Evolutionary conservation across 2,888 invertebrate genomes (phyloP).

Genomic region (Synergus umbraculus): DNA sequence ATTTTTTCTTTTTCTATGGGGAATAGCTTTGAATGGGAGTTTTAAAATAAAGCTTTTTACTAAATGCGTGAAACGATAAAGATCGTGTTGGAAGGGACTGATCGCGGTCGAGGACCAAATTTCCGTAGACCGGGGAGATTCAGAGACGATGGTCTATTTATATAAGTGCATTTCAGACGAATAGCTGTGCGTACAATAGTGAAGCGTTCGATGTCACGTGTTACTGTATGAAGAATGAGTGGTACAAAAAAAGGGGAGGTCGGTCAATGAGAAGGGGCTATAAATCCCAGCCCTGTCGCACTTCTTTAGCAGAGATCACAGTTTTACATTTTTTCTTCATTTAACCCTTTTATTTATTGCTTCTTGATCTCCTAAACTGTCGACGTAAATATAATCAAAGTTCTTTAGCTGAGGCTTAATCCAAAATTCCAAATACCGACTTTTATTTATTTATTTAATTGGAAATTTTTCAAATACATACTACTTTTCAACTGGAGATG

Average conservation of each 20-base stretch:
- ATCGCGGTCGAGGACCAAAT: conserved; percentile 32
- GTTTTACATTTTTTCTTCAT: conserved; percentile 12
- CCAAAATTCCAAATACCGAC: background rate
- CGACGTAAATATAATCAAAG: conserved; percentile 15
- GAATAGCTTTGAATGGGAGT: conserved; percentile 1
- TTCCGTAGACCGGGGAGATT: conserved; percentile 17
- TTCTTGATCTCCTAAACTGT: background rate
- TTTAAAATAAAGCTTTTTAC: conserved; percentile 12
- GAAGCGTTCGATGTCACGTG: conserved; percentile 60
- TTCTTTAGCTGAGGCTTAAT: background rate
- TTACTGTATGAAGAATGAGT: conserved; percentile 41
- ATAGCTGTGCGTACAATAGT: conserved; percentile 60
- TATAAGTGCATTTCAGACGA: conserved; percentile 57
- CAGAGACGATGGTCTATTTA: conserved; percentile 33
- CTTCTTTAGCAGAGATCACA: conserved; percentile 62
- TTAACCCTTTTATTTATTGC: background rate
- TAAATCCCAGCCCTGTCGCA: conserved; percentile 63
- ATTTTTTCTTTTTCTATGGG: background rate
- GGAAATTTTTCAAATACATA: too few relatives aligned
- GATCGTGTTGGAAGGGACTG: conserved; percentile 10
- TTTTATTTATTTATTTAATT: too few relatives aligned
- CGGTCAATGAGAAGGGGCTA: conserved; percentile 50
- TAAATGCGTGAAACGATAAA: conserved; percentile 13
- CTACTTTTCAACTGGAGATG: too few relatives aligned
- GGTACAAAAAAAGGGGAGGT: conserved; percentile 32